A percentile compares a stretch with the other conserved stretches of the same genome.
These are phyloP conservation scores for Silurus glanis DNA, from an alignment of 2,113 vertebrate species.

Conservation along the genomic window DNA sequence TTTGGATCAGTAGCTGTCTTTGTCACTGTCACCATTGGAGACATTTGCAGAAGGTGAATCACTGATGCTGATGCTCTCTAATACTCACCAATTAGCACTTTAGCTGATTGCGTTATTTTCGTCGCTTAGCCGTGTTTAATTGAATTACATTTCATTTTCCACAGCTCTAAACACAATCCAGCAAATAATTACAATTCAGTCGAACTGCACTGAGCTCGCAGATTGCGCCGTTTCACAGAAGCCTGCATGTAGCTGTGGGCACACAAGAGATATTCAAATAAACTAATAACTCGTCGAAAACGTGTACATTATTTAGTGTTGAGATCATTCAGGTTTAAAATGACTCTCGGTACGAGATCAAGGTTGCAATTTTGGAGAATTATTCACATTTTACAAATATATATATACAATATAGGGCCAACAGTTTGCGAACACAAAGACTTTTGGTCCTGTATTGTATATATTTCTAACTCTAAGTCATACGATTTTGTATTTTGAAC, in stretches of 20 bases:
- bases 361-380: too few relatives aligned
- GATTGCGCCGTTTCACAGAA: background rate
- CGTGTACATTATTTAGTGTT: background rate
- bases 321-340: background rate
- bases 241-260: background rate
- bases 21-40: background rate
- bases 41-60: background rate
- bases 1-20: background rate
- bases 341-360: too few relatives aligned
- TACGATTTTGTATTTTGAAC: too few relatives aligned
- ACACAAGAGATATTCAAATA: background rate
- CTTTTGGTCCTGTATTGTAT: too few relatives aligned
- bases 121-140: slow-evolving; percentile 6
- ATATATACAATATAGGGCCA: too few relatives aligned
- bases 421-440: too few relatives aligned
- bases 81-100: slow-evolving; percentile 9
- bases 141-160: slow-evolving; percentile 1
- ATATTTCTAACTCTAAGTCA: too few relatives aligned
- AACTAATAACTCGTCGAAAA: background rate
- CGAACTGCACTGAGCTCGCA: background rate
- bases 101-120: background rate
- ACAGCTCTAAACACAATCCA: background rate
- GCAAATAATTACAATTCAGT: background rate
- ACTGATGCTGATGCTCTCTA: background rate
- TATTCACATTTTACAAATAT: too few relatives aligned